phyloP scores from a whole-genome alignment of 2,797 vertebrate genomes.

The Macroramphosus scolopax region DNA sequence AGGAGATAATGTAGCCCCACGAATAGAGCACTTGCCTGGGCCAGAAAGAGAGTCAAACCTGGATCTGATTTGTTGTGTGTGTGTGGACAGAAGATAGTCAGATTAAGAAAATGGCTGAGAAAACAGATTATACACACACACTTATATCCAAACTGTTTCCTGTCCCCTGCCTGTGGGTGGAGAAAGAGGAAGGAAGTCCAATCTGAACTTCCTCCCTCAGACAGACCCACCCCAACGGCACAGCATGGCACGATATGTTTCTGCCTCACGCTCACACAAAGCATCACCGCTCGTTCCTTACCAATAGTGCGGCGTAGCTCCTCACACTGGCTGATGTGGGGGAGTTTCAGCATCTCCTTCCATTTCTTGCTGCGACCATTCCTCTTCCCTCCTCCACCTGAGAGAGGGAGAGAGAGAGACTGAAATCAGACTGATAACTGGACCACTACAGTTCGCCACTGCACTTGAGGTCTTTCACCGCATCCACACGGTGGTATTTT shows the following conservation, averaged over 20 bases:
- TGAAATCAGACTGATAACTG: conserved; percentile 10
- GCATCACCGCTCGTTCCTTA: conserved; percentile 51
- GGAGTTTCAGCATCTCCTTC: conserved; percentile 91
- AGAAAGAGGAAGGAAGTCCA: conserved; percentile 78
- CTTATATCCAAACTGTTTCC: conserved; percentile 52
- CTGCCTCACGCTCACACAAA: conserved; percentile 4
- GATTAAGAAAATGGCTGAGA: conserved; percentile 22
- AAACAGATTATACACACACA: conserved; percentile 28
- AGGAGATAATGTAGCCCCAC: conserved; percentile 30
- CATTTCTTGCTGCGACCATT: conserved; percentile 92
- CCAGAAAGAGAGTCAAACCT: conserved; percentile 27
- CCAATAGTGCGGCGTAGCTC: conserved; percentile 83
- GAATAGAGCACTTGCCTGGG: conserved; percentile 28
- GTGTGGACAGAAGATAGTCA: background rate
- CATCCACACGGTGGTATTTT: conserved; percentile 8
- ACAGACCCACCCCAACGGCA: conserved; percentile 63
- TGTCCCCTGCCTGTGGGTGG: conserved; percentile 68
- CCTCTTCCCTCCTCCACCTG: conserved; percentile 85
- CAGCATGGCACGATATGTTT: conserved; percentile 56
- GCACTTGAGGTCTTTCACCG: conserved; percentile 6
- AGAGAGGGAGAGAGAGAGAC: conserved; percentile 24
- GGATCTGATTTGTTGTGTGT: conserved; percentile 22
- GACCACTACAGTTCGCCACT: background rate
- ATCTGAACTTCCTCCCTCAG: conserved; percentile 72
- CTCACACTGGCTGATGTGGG: conserved; percentile 85